Evolutionary conservation across 2,888 invertebrate species (phyloP).

Genomic region (Lumbricus terrestris): DNA sequence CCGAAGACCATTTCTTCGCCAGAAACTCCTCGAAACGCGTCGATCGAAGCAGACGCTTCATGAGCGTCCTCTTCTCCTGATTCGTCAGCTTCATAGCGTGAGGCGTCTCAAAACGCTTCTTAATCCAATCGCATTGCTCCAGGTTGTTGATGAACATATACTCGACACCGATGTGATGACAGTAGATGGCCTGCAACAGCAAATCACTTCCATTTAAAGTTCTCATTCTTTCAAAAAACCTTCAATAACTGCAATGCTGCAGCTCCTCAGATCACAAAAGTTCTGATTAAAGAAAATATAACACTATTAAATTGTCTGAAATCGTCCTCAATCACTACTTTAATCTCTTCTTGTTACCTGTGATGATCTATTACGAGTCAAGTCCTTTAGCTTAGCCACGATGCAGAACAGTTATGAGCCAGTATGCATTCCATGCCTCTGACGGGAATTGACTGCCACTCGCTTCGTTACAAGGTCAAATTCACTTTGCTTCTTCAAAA

Average conservation of each 20-base stretch:
- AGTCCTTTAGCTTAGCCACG: no score
- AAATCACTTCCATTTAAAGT: not conserved
- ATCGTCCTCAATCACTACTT: no score
- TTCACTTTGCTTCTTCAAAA: no score
- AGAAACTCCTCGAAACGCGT: constrained; percentile 96
- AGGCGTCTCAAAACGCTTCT: constrained; percentile 92
- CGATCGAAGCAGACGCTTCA: constrained; percentile 91
- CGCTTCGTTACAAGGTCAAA: no score
- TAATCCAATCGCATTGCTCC: constrained; percentile 98
- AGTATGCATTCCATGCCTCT: no score
- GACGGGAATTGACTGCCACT: not conserved
- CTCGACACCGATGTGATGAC: constrained; percentile 95
- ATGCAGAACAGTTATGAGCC: no score
- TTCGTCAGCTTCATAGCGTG: constrained; percentile 73
- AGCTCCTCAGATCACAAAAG: not conserved
- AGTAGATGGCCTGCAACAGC: constrained; percentile 74
- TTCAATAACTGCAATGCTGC: not conserved
- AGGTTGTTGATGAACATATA: constrained; percentile 99
- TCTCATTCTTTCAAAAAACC: not conserved
- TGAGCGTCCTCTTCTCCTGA: constrained; percentile 87
- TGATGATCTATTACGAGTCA: no score
- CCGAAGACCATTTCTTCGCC: constrained; percentile 97
- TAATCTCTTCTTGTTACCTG: no score
- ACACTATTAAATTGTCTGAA: not conserved
- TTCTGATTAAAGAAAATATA: not conserved